A percentile compares a stretch with the other conserved stretches of the same genome.
Evolutionary conservation across 1,140 invertebrate species (phyloP).

Genomic region (Papilio machaon): DNA sequence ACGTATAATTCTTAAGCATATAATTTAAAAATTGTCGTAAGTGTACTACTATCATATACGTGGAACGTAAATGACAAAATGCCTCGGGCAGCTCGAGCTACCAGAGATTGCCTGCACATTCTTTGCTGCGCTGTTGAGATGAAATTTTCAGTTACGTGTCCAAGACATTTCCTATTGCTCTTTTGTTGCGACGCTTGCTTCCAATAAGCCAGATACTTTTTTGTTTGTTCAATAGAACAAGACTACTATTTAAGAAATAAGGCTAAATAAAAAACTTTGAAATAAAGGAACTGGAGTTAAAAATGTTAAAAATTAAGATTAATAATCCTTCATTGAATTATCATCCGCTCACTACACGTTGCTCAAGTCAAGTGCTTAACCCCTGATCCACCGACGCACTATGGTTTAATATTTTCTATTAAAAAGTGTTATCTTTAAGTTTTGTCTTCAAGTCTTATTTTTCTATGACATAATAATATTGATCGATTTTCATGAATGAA

Average conservation of each 20-base stretch:
- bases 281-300: background rate
- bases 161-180: conserved; percentile 38
- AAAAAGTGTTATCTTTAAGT: no score
- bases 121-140: conserved; percentile 32
- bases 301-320: background rate
- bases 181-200: conserved; percentile 30
- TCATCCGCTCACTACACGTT: no score
- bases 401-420: no score
- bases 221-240: background rate
- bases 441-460: no score
- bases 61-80: conserved; percentile 37
- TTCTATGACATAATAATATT: no score
- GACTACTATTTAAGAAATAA: background rate
- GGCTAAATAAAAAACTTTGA: background rate
- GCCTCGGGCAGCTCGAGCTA: conserved; percentile 24
- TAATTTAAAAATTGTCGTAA: conserved; percentile 24
- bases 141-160: conserved; percentile 36
- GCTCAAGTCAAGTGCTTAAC: no score
- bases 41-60: conserved; percentile 18
- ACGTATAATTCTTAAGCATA: background rate
- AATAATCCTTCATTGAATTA: background rate
- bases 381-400: no score
- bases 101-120: conserved; percentile 34
- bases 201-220: conserved; percentile 20
- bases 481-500: no score